Evolutionary conservation across 2,888 invertebrate species (phyloP).

Genomic region (Morpho helenor): DNA sequence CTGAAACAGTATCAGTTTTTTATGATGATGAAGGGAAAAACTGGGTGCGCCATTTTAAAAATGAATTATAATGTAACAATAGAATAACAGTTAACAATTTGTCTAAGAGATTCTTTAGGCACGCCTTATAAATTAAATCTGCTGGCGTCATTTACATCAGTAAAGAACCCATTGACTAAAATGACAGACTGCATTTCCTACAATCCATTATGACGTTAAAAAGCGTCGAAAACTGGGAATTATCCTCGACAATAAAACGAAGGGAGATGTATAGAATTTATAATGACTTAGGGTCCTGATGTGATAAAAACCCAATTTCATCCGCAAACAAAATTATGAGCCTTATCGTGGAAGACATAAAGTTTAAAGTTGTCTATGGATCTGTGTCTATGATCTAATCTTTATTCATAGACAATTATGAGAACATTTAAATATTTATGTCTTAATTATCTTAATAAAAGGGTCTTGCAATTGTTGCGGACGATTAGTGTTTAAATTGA

Average conservation of each 20-base stretch:
- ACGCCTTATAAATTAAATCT: no score
- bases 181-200: conserved; percentile 7
- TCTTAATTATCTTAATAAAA: conserved; percentile 9
- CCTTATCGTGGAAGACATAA: neutral
- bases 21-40: no score
- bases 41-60: no score
- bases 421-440: conserved; percentile 16
- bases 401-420: conserved; percentile 16
- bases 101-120: no score
- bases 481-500: conserved; percentile 8
- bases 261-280: conserved; percentile 22
- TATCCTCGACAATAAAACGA: conserved; percentile 20
- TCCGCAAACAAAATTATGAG: neutral
- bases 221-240: conserved; percentile 10
- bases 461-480: neutral
- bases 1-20: no score
- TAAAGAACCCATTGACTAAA: neutral
- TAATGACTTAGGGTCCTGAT: conserved; percentile 16
- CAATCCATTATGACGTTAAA: neutral
- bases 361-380: neutral
- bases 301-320: conserved; percentile 3
- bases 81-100: neutral
- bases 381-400: neutral
- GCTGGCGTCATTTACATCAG: neutral
- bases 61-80: no score